These are phyloP conservation scores for Manduca sexta DNA, from an alignment of 1,140 invertebrate genomes.

Conservation along the genomic window DNA sequence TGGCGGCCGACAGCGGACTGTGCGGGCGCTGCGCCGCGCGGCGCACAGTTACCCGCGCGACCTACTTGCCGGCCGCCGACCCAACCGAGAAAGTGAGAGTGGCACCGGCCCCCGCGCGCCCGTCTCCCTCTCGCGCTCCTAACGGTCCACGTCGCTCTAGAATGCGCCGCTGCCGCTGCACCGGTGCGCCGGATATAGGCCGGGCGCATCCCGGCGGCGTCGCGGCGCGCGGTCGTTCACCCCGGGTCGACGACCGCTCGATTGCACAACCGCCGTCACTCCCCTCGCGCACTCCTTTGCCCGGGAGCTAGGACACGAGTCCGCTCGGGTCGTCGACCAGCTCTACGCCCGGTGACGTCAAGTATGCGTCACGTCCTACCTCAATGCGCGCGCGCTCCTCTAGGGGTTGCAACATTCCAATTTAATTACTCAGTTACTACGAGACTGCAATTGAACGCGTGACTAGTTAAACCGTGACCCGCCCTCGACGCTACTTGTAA, in stretches of 20 bases:
- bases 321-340: slow-evolving; percentile 54
- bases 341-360: slow-evolving; percentile 56
- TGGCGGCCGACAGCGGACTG: slow-evolving; percentile 63
- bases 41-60: slow-evolving; percentile 76
- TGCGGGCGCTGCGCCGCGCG: slow-evolving; percentile 63
- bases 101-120: slow-evolving; percentile 40
- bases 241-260: slow-evolving; percentile 65
- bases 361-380: slow-evolving; percentile 63
- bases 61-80: slow-evolving; percentile 79
- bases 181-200: slow-evolving; percentile 69
- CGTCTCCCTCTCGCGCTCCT: slow-evolving; percentile 39
- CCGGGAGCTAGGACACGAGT: slow-evolving; percentile 54
- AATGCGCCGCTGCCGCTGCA: slow-evolving; percentile 68
- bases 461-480: not conserved
- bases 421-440: slow-evolving; percentile 38
- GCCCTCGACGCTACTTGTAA: too few relatives aligned
- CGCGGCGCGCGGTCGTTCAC: slow-evolving; percentile 63
- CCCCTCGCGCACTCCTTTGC: slow-evolving; percentile 33
- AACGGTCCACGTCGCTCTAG: slow-evolving; percentile 69
- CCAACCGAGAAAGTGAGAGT: slow-evolving; percentile 79
- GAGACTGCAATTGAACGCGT: not conserved
- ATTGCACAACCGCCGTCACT: slow-evolving; percentile 58
- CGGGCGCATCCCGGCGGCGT: slow-evolving; percentile 68
- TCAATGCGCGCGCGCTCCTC: slow-evolving; percentile 67
- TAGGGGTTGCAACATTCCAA: slow-evolving; percentile 55